Conservation (phyloP, 2,113 vertebrate species). For the Periophthalmus modestus region DNA sequence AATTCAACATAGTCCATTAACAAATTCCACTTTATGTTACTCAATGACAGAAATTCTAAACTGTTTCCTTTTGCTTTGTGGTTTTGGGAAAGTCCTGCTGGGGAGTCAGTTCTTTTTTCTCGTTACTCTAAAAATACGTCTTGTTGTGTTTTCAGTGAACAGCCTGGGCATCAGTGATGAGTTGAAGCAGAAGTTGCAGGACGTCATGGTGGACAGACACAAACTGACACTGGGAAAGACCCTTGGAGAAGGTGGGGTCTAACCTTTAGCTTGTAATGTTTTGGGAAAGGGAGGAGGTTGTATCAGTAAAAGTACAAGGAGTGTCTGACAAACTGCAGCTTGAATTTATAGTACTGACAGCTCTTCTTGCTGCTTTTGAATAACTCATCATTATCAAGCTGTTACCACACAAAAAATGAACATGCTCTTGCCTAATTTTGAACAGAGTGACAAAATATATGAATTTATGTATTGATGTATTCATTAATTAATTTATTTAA, state of each 20-base stretch:
- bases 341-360: not conserved
- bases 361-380: not conserved
- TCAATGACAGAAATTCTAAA: not conserved
- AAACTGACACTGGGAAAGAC: conserved; percentile 91
- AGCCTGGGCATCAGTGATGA: conserved; percentile 89
- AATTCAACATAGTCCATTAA: not conserved
- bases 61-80: conserved; percentile 16
- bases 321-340: conserved; percentile 12
- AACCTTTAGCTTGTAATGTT: not conserved
- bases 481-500: no score
- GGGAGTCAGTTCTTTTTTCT: conserved; percentile 16
- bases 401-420: not conserved
- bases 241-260: conserved; percentile 83
- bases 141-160: conserved; percentile 79
- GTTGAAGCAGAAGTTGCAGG: conserved; percentile 88
- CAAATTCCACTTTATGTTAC: not conserved
- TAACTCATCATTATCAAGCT: not conserved
- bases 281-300: not conserved
- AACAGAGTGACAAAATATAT: no score
- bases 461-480: no score
- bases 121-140: conserved; percentile 17
- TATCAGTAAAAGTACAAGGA: conserved; percentile 8
- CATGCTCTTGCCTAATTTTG: not conserved
- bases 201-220: conserved; percentile 91
- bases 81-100: conserved; percentile 20